Conservation (phyloP, 2,113 vertebrate species). For the Speoplatyrhinus poulsoni region DNA sequence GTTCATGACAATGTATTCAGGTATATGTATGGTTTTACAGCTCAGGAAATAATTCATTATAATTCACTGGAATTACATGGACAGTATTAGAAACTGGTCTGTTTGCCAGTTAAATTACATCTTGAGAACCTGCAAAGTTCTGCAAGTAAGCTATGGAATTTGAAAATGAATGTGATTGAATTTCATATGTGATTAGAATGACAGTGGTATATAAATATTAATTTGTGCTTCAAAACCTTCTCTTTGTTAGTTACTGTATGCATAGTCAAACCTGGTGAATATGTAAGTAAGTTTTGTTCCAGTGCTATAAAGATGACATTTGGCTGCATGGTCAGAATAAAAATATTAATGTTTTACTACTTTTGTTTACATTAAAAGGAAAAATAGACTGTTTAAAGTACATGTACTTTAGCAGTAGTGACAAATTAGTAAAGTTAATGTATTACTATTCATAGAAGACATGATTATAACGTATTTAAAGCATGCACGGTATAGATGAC, state of each 20-base stretch:
- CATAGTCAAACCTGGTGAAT: neutral
- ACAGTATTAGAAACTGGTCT: neutral
- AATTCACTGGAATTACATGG: constrained; percentile 11
- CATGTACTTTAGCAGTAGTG: too few relatives aligned
- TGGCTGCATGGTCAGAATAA: too few relatives aligned
- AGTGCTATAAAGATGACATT: too few relatives aligned
- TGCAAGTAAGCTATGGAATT: neutral
- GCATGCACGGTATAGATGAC: neutral
- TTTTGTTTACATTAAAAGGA: too few relatives aligned
- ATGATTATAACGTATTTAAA: neutral
- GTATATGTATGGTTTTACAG: neutral
- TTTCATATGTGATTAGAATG: neutral
- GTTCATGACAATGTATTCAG: neutral
- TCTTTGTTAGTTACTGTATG: too few relatives aligned
- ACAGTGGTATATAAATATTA: neutral
- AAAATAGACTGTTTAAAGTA: too few relatives aligned
- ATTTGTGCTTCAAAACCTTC: neutral
- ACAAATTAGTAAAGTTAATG: too few relatives aligned
- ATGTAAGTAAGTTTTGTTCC: neutral
- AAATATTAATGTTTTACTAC: too few relatives aligned
- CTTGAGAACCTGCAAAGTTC: neutral
- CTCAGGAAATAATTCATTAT: constrained; percentile 8
- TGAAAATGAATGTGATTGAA: neutral
- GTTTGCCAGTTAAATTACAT: too few relatives aligned
- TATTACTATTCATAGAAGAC: too few relatives aligned